Conservation (phyloP, 2,797 vertebrate species). For the Craterocephalus amniculus region DNA sequence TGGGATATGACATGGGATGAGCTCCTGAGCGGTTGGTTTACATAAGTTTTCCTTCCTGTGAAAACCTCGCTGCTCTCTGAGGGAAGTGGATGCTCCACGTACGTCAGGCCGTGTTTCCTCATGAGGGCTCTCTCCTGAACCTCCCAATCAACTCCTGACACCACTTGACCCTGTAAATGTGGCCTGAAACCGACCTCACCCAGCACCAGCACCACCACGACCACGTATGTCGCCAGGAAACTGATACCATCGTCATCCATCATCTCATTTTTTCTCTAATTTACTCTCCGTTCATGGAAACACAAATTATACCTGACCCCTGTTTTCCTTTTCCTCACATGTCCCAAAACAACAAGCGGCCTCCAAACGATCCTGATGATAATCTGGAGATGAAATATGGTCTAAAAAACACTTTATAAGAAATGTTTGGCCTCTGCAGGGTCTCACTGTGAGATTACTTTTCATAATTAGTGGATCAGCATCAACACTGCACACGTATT, state of each 20-base stretch:
- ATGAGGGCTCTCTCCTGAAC: constrained; percentile 37
- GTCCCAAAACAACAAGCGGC: not conserved
- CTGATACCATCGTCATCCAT: constrained; percentile 50
- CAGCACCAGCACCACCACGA: constrained; percentile 44
- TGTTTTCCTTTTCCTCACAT: not conserved
- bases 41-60: constrained; percentile 49
- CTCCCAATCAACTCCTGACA: constrained; percentile 61
- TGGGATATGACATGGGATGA: not conserved
- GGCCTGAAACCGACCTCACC: constrained; percentile 56
- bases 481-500: no score
- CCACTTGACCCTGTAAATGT: constrained; percentile 49
- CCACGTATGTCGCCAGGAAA: constrained; percentile 70
- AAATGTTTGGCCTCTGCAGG: not conserved
- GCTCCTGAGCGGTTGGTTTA: constrained; percentile 23
- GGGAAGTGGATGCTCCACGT: constrained; percentile 43
- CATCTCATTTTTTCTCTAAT: constrained; percentile 38
- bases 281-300: constrained; percentile 8
- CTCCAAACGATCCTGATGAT: not conserved
- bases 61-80: constrained; percentile 18
- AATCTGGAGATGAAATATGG: not conserved
- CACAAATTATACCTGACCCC: not conserved
- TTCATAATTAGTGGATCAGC: no score
- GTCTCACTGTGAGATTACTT: no score
- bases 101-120: constrained; percentile 64
- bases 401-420: no score